Evolutionary conservation across 2,888 invertebrate genomes (phyloP).

Genomic region (Agapostemon virescens): DNA sequence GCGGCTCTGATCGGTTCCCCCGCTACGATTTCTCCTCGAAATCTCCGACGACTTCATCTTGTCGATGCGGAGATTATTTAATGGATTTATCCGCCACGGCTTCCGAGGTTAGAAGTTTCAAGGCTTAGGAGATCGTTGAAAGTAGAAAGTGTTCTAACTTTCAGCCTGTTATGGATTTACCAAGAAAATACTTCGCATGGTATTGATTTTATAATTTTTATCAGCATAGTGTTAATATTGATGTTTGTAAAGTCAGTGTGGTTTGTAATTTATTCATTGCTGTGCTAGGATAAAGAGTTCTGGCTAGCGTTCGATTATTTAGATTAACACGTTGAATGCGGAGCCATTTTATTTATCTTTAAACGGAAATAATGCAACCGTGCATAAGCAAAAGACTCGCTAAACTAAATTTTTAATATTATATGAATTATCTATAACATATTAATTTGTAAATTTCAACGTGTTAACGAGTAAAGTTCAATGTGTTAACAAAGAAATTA

Average conservation of each 20-base stretch:
- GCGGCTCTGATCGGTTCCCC: not conserved
- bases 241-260: not conserved
- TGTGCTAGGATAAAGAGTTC: not conserved
- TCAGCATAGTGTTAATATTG: not conserved
- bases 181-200: not conserved
- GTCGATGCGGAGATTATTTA: slow-evolving; percentile 2
- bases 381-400: too few relatives aligned
- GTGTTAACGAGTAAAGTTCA: too few relatives aligned
- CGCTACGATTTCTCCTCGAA: not conserved
- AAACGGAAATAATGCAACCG: too few relatives aligned
- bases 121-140: not conserved
- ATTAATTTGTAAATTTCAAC: too few relatives aligned
- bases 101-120: not conserved
- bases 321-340: too few relatives aligned
- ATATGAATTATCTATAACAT: too few relatives aligned
- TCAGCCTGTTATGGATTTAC: not conserved
- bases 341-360: too few relatives aligned
- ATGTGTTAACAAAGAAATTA: too few relatives aligned
- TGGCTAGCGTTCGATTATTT: not conserved
- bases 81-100: not conserved
- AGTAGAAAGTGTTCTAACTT: not conserved
- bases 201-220: not conserved
- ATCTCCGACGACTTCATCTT: slow-evolving; percentile 6
- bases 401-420: too few relatives aligned
- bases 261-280: not conserved